Base-by-base conservation (phyloP, 1,140 invertebrate species). In the Halyomorpha halys region DNA sequence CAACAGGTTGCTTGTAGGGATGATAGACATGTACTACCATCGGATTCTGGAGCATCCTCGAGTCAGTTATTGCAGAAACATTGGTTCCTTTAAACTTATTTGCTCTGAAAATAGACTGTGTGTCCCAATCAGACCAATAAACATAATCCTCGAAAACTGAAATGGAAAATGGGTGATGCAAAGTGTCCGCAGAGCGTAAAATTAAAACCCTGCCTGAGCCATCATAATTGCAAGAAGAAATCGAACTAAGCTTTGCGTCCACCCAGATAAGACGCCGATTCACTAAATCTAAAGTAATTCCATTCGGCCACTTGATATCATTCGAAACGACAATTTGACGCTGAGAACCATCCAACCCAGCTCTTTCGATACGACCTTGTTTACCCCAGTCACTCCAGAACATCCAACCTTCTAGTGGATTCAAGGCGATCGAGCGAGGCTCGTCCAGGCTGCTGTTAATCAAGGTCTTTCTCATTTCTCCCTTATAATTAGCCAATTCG, bases 351-450 rank as follows among this genome's bases (percentile, higher is more conserved):
- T 98, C 96, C 91, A 98, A 93, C 49, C 87, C 87, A 47, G 92
- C 90, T 64, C 90, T 80, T 76, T 98, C 94, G 69, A 98, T 98
- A 70, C 89, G 85, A 18, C 93, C 83, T 60, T 83, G 81, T 63
- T 87, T 80, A 68, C 95, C 94, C 93, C 94, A 97, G 74, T 98
- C 95, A 0, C 90, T 92, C 94, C 94, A 97, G 75, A 91, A 97
- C 85, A 97, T 90, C 86, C 90, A 94, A 2, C 93, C 93, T 71
- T 94, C 88, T 16, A 91, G 75, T 34, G 96, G 96, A 82, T 98
- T 94, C 15, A 98, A 77, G 16, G 90, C 93, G 69, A 99, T 94
- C 1, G 93, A 91, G 72, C 95, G 83, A 0, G 97, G 96, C 75
- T 98, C 93, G 73, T 97, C 90, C 14, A 98, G 76, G 19, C 81